These are phyloP conservation scores for Syngnathoides biaculeatus DNA, from an alignment of 2,113 vertebrate species.

Conservation along the genomic window DNA sequence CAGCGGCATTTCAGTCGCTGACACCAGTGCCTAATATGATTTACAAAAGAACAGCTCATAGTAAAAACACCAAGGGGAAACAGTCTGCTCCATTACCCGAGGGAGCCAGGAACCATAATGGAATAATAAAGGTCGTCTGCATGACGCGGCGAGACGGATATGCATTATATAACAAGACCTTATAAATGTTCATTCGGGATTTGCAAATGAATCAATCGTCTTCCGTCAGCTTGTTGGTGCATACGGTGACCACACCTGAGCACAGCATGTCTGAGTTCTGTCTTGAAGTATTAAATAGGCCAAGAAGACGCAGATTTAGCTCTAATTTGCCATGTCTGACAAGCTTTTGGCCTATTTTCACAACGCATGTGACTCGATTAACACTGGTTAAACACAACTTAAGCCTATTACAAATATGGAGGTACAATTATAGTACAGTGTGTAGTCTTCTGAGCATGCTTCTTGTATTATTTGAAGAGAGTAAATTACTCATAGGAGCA, in stretches of 20 bases:
- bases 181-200: constrained; percentile 49
- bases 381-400: not conserved
- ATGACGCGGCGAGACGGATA: constrained; percentile 39
- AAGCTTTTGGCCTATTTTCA: constrained; percentile 18
- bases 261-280: constrained; percentile 11
- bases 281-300: constrained; percentile 15
- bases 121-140: constrained; percentile 27
- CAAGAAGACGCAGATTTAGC: constrained; percentile 10
- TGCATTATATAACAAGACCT: constrained; percentile 43
- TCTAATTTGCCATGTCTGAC: constrained; percentile 11
- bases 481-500: not conserved
- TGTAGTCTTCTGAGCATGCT: not conserved
- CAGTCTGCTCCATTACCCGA: constrained; percentile 20
- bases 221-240: constrained; percentile 16
- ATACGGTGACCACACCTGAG: constrained; percentile 31
- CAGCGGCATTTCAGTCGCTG: constrained; percentile 26
- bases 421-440: not conserved
- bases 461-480: not conserved
- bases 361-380: not conserved
- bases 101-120: constrained; percentile 33
- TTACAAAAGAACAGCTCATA: constrained; percentile 23
- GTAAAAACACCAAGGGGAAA: constrained; percentile 28
- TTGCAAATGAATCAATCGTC: constrained; percentile 44
- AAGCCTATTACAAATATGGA: not conserved
- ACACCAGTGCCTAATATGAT: constrained; percentile 8